Conservation (phyloP, 2,113 vertebrate genomes). For the Chrysemys picta region DNA sequence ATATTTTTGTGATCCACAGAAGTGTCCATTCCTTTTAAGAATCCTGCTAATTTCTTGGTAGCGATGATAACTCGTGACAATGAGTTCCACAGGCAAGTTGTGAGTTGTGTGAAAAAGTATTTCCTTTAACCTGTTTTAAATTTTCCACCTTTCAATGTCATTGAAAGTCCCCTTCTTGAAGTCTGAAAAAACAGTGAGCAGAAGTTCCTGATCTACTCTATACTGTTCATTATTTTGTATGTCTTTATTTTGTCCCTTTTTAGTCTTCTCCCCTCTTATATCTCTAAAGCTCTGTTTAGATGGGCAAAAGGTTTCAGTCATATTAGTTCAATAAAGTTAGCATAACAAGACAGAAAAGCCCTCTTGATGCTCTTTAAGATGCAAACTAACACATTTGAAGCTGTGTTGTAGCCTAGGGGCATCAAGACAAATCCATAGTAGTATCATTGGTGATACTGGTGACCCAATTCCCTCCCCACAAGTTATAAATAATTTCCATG, state of each 20-base stretch:
- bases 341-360: slow-evolving; percentile 49
- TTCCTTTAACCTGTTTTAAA: slow-evolving; percentile 25
- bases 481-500: slow-evolving; percentile 16
- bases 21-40: neutral
- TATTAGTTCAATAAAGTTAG: slow-evolving; percentile 54
- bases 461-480: slow-evolving; percentile 42
- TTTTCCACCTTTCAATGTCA: neutral
- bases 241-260: slow-evolving; percentile 38
- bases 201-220: slow-evolving; percentile 56
- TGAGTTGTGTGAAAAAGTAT: neutral
- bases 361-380: slow-evolving; percentile 60
- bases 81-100: neutral
- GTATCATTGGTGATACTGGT: slow-evolving; percentile 19
- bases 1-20: neutral
- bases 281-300: slow-evolving; percentile 51
- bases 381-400: neutral
- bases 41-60: rapidly evolving
- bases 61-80: neutral
- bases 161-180: neutral
- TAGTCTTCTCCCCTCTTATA: slow-evolving; percentile 51
- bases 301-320: slow-evolving; percentile 53
- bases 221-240: slow-evolving; percentile 25
- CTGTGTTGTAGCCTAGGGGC: slow-evolving; percentile 38
- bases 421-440: slow-evolving; percentile 13
- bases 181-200: neutral